These are phyloP conservation scores for Dendrocincla tyrannina DNA, from an alignment of 2,797 vertebrate species.

Conservation along the genomic window DNA sequence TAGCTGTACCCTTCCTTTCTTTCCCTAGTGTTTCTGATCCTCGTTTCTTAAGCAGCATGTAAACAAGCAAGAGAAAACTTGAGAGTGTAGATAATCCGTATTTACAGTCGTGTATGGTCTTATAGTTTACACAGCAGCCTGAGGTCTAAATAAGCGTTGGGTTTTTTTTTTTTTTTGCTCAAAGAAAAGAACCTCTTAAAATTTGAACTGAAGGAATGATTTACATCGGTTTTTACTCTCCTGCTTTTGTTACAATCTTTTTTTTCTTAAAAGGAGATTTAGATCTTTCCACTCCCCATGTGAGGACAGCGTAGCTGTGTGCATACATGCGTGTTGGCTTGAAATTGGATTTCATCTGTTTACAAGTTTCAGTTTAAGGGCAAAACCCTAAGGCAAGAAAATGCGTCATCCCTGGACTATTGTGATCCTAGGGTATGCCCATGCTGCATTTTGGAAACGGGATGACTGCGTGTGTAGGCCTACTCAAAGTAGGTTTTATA, in stretches of 20 bases:
- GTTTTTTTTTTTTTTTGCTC: not conserved
- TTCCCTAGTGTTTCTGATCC: not conserved
- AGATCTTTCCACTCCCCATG: not conserved
- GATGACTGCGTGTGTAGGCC: not conserved
- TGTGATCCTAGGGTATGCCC: constrained; percentile 5
- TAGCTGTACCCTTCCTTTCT: not conserved
- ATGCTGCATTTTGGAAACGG: not conserved
- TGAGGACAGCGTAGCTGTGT: not conserved
- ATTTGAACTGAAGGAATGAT: not conserved
- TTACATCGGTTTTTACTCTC: not conserved
- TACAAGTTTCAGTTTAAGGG: constrained; percentile 54
- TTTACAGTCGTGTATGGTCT: not conserved
- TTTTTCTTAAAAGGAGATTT: not conserved
- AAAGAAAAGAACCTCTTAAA: not conserved
- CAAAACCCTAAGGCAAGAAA: constrained; percentile 55
- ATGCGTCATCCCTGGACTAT: constrained; percentile 47
- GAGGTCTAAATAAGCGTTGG: not conserved
- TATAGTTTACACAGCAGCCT: not conserved
- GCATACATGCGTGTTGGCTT: not conserved
- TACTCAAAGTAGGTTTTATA: not conserved
- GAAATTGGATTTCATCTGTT: not conserved
- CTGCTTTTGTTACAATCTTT: not conserved
- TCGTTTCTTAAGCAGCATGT: not conserved
- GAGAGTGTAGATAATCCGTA: not conserved
- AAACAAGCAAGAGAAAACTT: not conserved